These are phyloP conservation scores for Acanthurus lineatus DNA, from an alignment of 2,797 vertebrate genomes.

Conservation along the genomic window DNA sequence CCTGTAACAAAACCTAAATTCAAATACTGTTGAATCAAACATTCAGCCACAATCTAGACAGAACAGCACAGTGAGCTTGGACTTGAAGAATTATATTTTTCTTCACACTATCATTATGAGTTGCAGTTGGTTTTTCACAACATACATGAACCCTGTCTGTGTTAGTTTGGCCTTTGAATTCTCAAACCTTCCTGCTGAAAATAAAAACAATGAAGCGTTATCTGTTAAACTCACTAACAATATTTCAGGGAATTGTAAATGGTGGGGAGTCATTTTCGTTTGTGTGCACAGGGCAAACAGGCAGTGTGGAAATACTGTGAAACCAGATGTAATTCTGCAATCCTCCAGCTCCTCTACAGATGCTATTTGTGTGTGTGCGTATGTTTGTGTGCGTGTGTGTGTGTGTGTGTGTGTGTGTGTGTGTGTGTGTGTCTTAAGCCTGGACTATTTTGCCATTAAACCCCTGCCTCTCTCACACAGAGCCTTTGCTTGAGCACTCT, in stretches of 20 bases:
- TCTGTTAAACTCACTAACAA: slow-evolving; percentile 87
- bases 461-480: slow-evolving; percentile 59
- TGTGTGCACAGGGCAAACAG: slow-evolving; percentile 65
- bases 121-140: slow-evolving; percentile 55
- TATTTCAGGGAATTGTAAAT: slow-evolving; percentile 86
- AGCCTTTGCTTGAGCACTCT: slow-evolving; percentile 67
- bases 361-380: slow-evolving; percentile 33
- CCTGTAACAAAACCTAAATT: too few species aligned
- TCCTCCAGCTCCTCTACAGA: slow-evolving; percentile 43
- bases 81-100: neutral
- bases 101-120: neutral
- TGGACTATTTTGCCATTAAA: slow-evolving; percentile 67
- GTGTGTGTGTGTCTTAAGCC: slow-evolving; percentile 29
- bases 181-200: slow-evolving; percentile 75
- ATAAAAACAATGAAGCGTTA: slow-evolving; percentile 84
- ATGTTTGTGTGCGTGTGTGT: slow-evolving; percentile 20
- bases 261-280: slow-evolving; percentile 80
- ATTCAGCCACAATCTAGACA: neutral
- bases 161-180: slow-evolving; percentile 88
- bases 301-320: slow-evolving; percentile 83
- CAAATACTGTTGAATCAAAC: neutral
- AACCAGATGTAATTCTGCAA: slow-evolving; percentile 80
- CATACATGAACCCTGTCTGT: slow-evolving; percentile 58
- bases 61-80: neutral
- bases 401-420: slow-evolving; percentile 15